Evolutionary conservation across 2,888 invertebrate genomes (phyloP), one percentile per base, ranked within the genome.

Genomic region (Anaspis maculata): DNA sequence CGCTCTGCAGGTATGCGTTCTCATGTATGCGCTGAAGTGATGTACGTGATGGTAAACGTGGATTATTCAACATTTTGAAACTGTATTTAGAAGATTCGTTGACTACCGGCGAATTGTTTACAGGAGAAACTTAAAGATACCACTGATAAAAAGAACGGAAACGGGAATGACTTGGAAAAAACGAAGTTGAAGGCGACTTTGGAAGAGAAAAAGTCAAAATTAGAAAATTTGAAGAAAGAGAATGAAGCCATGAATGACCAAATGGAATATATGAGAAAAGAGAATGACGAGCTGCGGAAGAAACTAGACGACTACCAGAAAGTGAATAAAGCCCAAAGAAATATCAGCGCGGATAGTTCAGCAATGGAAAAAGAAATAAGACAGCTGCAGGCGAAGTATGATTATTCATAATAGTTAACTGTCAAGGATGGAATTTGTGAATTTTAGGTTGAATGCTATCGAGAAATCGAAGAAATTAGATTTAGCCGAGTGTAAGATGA

Each of bases 281-380:
- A 80, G 76, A 77, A 83, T 56, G 91, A 91, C 47, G 90, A 88
- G 56, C 65, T 85, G 2, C 76, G 75, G 45, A 73, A 79, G 48
- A 88, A 88, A 59, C 61, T 90, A 16, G 88, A 85, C 55, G 90
- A 90, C 62, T 89, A 82, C 59, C 84, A 85, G 56, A 82, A 81
- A 59, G 82, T 90, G 2, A 79, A 81, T 25, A 88, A 89, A 65
- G 76, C 86, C 11, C 87, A 90, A 55, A 73, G 83, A 43, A 83
- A 78, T 36, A 73, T 87, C 25, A 79, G 80, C 32, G 79, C 81
- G 2, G 88, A 87, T 49, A 83, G 81, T 34, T 73, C 76, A 0
- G 77, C 78, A 13, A 67, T 86, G 44, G 88, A 88, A 46, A 74
- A 77, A 13, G 89, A 91, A 62, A 69, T 90, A 12, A 72, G 76